These are phyloP conservation scores for Oxytorus armatus DNA, from an alignment of 2,888 invertebrate species.

Conservation along the genomic window DNA sequence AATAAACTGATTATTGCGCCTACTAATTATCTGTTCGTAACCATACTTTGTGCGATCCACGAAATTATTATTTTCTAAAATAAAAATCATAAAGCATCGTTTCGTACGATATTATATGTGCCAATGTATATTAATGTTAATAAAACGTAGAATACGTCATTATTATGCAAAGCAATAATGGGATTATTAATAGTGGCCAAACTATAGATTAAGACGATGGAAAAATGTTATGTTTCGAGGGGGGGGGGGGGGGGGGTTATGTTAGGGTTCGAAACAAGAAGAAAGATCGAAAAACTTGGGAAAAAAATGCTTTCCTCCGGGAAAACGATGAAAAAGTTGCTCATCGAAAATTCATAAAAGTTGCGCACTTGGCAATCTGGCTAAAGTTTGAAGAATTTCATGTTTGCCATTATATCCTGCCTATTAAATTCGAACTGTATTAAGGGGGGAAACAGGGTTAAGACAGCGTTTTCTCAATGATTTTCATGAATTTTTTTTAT, in stretches of 20 bases:
- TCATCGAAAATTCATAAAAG: conserved; percentile 33
- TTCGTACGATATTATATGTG: neutral
- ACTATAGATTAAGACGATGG: no score
- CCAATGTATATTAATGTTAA: conserved; percentile 2
- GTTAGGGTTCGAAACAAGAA: no score
- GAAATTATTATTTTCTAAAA: neutral
- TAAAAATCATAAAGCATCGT: neutral
- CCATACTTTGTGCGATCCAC: neutral
- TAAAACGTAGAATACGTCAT: conserved; percentile 2
- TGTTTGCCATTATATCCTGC: conserved; percentile 36
- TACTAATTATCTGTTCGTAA: no score
- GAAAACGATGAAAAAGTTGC: conserved; percentile 19
- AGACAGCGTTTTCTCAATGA: no score
- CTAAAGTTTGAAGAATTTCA: conserved; percentile 35
- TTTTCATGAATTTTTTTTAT: no score
- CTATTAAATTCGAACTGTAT: conserved; percentile 2
- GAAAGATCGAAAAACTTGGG: conserved; percentile 8
- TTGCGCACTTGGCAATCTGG: conserved; percentile 27
- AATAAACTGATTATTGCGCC: no score
- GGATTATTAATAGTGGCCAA: neutral
- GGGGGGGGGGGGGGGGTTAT: no score
- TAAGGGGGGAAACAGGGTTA: neutral
- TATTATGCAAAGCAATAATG: conserved; percentile 17
- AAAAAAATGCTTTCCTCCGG: conserved; percentile 23
- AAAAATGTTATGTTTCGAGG: no score